Evolutionary conservation across 2,888 invertebrate genomes (phyloP), one percentile per base, ranked within the genome.

Genomic region (Mythimna impura): DNA sequence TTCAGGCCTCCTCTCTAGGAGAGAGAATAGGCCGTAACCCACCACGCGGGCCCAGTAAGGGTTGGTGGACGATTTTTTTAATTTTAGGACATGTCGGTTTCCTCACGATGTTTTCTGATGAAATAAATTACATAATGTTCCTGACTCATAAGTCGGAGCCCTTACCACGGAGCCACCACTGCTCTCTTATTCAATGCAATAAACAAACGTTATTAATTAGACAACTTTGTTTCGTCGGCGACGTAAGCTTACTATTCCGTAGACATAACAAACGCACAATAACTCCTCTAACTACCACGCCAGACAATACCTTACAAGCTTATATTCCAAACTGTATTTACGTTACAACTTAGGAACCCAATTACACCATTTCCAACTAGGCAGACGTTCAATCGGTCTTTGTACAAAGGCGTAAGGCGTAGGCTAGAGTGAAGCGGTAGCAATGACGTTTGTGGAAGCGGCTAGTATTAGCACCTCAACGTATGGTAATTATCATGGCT

Each of bases 291-390:
- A 65, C 64, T 54, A 57, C 17, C 22, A 25, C 57, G 14, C 52
- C n/a, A 63, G 52, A 79, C 67, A 61, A 71, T 60, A 61, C 47
- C 22, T 14, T 30, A 67, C 54, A 43, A 66, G 69, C 34, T 61
- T 55, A 69, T 76, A 81, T 60, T 52, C 36, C n/a, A 40, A 77
- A 80, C 54, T 61, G 66, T 54, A 66, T 82, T 52, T 69, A 58
- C 55, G 34, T 36, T 66, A 66, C 66, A 76, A 77, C 65, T 82
- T 43, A 43, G 60, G 70, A 70, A 80, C 67, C 80, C 80, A 79
- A 81, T 81, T 79, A 79, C 57, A 74, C 65, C 74, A 67, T 71
- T 68, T 79, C 58, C 58, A 70, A 67, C 62, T 63, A 66, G 65
- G 66, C 71, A 71, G 82, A 67, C 55, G 82, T 30, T 69, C 58